Conservation (phyloP, 1,140 invertebrate genomes). For the Drosophila tsacasi region DNA sequence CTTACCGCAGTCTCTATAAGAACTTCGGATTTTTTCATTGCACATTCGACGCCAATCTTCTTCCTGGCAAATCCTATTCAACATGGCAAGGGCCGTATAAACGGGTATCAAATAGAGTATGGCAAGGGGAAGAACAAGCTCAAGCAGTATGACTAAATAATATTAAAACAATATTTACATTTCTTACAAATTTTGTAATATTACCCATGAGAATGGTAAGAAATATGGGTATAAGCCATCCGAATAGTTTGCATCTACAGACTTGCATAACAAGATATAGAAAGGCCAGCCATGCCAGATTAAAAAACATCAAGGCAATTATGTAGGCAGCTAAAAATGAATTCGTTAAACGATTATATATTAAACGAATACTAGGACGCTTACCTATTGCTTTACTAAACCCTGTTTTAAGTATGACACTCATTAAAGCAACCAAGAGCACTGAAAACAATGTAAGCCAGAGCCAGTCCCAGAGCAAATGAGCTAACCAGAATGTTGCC, state of each 20-base stretch:
- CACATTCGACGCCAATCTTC: background rate
- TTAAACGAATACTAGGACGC: background rate
- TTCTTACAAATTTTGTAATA: too few relatives aligned
- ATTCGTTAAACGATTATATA: background rate
- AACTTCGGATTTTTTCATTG: background rate
- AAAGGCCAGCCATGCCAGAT: constrained; percentile 18
- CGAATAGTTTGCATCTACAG: constrained; percentile 11
- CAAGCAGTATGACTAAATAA: constrained; percentile 18
- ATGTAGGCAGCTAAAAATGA: constrained; percentile 14
- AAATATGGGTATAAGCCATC: constrained; percentile 20
- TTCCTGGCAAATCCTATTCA: constrained; percentile 19
- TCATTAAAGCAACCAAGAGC: background rate
- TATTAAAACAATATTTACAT: background rate
- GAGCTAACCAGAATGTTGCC: constrained; percentile 31
- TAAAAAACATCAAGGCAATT: constrained; percentile 14
- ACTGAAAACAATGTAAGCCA: constrained; percentile 7
- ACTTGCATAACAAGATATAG: constrained; percentile 30
- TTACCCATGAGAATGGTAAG: constrained; percentile 18
- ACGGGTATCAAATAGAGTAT: constrained; percentile 14
- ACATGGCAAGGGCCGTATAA: background rate
- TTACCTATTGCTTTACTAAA: constrained; percentile 11
- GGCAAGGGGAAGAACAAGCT: background rate
- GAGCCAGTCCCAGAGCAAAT: constrained; percentile 25
- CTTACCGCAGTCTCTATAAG: constrained; percentile 11
- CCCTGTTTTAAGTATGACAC: background rate